Base-by-base conservation (phyloP, 2,797 vertebrate genomes). In the Tamandua tetradactyla region DNA sequence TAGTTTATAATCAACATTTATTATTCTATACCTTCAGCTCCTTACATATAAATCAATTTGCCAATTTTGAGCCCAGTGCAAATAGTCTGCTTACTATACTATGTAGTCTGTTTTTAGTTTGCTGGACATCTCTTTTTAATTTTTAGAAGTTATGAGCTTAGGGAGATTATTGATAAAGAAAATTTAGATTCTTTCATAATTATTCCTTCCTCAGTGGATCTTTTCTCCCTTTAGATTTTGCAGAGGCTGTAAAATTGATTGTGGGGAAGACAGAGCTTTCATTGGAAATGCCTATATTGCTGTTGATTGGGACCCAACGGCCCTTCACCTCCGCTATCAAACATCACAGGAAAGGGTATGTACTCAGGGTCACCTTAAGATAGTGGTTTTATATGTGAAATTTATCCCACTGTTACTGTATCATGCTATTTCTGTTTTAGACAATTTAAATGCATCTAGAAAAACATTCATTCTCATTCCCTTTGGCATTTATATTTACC, bases 301-400 rank as follows among this genome's bases (percentile, higher is more conserved):
- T 30, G 99, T 99, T 25, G 99, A 99, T 98, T 99, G 99, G 99
- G 99, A 99, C 96, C 99, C 99, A 11, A 99, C 99, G 0, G 99
- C 99, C 0, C 98, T 99, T 86, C 99, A 99, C 96, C 99, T 99
- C 83, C 99, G 99, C 96, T 99, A 99, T 98, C 99, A 99, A 98
- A 99, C 99, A 0, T 99, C 99, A 0, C 99, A 99, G 97, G 99
- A 99, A 97, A 98, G 99, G 98, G 99, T 99, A 98, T 98, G 97
- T 96, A n/a, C 0, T 55, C n/a, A 79, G 55, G 27, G 13, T 42
- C 40, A 47, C 40, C 4, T 0, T 81, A 69, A 93, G 23, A 32
- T 79, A n/a, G 47, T 91, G 37, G 23, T 22, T 93, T 92, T 92
- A 49, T 44, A 42, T 94, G 74, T 89, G 64, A n/a, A 95, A 35